Base-by-base conservation (phyloP, 1,140 invertebrate genomes). In the Halictus rubicundus region DNA sequence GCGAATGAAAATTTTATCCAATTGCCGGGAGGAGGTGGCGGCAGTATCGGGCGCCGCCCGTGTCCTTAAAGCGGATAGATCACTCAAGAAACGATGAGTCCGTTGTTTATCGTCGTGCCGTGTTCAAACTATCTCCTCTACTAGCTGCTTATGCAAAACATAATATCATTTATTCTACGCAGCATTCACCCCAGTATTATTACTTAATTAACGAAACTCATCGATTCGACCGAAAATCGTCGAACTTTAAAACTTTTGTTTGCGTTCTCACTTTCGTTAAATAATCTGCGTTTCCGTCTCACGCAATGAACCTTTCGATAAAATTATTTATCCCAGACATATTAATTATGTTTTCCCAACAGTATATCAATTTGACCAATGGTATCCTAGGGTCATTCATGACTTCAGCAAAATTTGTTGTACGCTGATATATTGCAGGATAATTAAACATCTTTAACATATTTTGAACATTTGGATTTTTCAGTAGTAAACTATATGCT, bases 1-100 rank as follows among this genome's bases (percentile, higher is more conserved):
- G 66, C 52, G 49, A 78, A 70, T 70, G 64, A 63, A 75, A 66
- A 54, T 77, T 81, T 77, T 59, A 77, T 68, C 46, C 49, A 23
- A 75, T 60, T 16, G 12, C 61, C 19, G 42, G 52, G 69, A 61
- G 21, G 25, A 68, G 32, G 42, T 65, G 64, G 25, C 39, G 70
- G 49, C 49, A 52, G 46, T 75, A 70, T 82, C 59, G 81, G 81
- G 81, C 81, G 77, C 70, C 77, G 81, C 77, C 81, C 70, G 78
- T 72, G 59, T 75, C 37, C 46, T 82, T 82, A 82, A 82, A 82
- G 81, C 49, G 32, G 77, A 82, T 82, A 75, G 64, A 75, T 54
- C 16, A 59, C 42, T 74, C n/a, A 59, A 37, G 25, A 14, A 60
- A 46, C 27, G 37, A 79, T 39, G 14, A 16, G 37, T 32, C 59